Evolutionary conservation across 2,888 invertebrate genomes (phyloP).

Genomic region (Pomacea canaliculata): DNA sequence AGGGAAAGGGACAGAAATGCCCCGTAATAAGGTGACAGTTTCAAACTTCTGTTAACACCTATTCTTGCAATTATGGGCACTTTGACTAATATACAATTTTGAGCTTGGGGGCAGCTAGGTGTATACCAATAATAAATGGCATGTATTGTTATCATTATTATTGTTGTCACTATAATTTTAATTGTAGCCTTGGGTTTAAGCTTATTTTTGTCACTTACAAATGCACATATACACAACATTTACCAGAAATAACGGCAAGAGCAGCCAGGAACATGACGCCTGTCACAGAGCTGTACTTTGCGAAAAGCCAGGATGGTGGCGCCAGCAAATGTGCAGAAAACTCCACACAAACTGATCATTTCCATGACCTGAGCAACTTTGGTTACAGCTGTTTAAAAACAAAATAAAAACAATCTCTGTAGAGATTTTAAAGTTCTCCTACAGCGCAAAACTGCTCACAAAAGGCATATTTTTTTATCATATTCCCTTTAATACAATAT

Average conservation of each 20-base stretch:
- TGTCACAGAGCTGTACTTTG: conserved; percentile 44
- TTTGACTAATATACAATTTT: too few species aligned
- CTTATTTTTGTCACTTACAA: neutral
- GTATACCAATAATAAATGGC: too few species aligned
- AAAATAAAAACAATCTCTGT: conserved; percentile 1
- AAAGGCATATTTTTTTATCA: too few species aligned
- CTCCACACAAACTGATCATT: conserved; percentile 37
- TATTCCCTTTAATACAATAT: too few species aligned
- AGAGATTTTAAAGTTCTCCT: neutral
- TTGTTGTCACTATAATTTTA: too few species aligned
- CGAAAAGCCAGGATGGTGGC: conserved; percentile 42
- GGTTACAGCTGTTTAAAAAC: conserved; percentile 33
- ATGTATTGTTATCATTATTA: too few species aligned
- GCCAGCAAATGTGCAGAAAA: conserved; percentile 37
- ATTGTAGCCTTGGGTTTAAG: too few species aligned
- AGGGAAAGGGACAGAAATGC: neutral
- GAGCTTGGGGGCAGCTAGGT: too few species aligned
- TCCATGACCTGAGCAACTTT: conserved; percentile 40
- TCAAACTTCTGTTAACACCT: too few species aligned
- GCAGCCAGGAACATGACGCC: conserved; percentile 51
- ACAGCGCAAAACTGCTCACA: neutral
- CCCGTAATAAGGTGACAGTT: neutral
- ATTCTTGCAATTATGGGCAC: too few species aligned
- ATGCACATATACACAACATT: conserved; percentile 1
- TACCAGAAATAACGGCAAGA: conserved; percentile 43